Evolutionary conservation across 2,113 vertebrate species (phyloP).

Genomic region (Thomomys bottae): DNA sequence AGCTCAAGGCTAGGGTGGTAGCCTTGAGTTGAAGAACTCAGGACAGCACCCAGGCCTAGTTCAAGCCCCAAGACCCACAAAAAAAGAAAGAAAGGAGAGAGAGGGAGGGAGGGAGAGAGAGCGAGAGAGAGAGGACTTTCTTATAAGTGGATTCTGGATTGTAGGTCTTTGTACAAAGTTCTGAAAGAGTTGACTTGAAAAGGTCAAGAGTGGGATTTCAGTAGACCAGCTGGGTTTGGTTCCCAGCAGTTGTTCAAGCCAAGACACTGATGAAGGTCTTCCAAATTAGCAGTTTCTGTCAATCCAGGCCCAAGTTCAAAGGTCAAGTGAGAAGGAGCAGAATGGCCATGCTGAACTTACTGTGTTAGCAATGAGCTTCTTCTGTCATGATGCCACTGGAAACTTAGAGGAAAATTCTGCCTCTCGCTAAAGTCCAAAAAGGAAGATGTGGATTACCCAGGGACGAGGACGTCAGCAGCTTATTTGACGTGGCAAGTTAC

Average conservation of each 20-base stretch:
- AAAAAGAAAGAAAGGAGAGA: too few relatives aligned
- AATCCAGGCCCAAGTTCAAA: background rate
- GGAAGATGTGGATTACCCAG: background rate
- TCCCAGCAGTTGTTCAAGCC: constrained; percentile 2
- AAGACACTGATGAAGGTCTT: background rate
- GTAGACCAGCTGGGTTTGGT: constrained; percentile 3
- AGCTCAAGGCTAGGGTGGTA: too few relatives aligned
- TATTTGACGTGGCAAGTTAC: constrained; percentile 32
- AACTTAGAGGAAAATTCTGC: constrained; percentile 15
- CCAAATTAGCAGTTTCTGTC: constrained; percentile 22
- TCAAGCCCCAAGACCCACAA: too few relatives aligned
- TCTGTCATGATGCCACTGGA: background rate
- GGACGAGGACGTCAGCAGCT: background rate
- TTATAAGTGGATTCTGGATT: background rate
- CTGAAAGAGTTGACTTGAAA: constrained; percentile 25
- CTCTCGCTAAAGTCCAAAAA: background rate
- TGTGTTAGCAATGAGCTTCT: background rate
- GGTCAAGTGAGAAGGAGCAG: background rate
- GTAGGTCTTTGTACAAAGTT: constrained; percentile 39
- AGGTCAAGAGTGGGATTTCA: constrained; percentile 22
- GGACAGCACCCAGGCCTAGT: too few relatives aligned
- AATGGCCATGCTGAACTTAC: background rate
- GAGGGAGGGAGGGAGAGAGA: too few relatives aligned
- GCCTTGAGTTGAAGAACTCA: too few relatives aligned
- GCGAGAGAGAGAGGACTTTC: too few relatives aligned